Evolutionary conservation across 2,113 vertebrate species (phyloP), one percentile per base, ranked within the genome.

Genomic region (Xiphorhynchus elegans): DNA sequence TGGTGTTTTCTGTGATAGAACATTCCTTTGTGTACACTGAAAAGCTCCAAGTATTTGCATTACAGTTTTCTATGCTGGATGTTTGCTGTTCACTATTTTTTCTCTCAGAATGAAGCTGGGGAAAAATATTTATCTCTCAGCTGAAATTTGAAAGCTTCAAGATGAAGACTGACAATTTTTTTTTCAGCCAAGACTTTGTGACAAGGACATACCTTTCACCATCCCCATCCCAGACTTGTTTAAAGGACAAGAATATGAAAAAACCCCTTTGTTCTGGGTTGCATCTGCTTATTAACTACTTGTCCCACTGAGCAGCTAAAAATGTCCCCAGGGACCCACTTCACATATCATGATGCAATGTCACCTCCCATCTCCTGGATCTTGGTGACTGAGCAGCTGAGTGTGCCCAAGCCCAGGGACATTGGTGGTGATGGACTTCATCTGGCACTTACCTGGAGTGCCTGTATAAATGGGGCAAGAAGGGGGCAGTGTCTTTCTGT

Each of bases 241-340:
- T 82, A 7, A 70, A 86, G 19, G 8, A 55, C 10, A 47, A 20
- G 49, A 50, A 68, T 40, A 62, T 20, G 13, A 35, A 37, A 69
- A 58, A 24, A 1, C 0, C 0, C 3, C 10, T 70, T 4, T 18
- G 13, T 3, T 46, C 15, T 76, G 33, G 23, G 5, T 21, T 76
- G 44, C 10, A 35, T 73, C 44, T 89, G 15, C 63, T 79, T 70
- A 31, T 59, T 84, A 80, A 15, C 16, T n/a, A 10, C 24, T 80
- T 46, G 25, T 58, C 20, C 28, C 56, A 49, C 17, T 18, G 19
- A 76, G 60, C 0, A 2, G 20, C 37, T 79, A 60, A 85, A 75
- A 67, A 29, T 47, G 9, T 85, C 31, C 31, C n/a, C 0, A 2
- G 63, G 39, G 14, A 44, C 28, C 20, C 50, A 29, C 17, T 13